These are phyloP conservation scores for Oreochromis mossambicus DNA, from an alignment of 2,797 vertebrate genomes.

Conservation along the genomic window DNA sequence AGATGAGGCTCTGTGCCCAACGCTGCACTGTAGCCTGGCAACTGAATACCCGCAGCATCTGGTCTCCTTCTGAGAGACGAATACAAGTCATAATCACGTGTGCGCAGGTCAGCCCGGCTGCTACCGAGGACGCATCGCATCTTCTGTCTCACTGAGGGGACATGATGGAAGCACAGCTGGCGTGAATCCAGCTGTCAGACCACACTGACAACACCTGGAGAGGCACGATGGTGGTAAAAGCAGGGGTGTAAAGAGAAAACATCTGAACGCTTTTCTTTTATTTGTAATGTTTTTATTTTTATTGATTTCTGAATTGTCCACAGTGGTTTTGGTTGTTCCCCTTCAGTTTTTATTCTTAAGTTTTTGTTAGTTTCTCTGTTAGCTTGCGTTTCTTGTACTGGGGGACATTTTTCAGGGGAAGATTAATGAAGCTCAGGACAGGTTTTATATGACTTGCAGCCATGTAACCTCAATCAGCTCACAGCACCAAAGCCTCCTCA, in stretches of 20 bases:
- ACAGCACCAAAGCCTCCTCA: neutral
- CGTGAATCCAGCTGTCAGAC: neutral
- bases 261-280: neutral
- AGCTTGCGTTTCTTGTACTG: neutral
- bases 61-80: slow-evolving; percentile 57
- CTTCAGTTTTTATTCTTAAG: neutral
- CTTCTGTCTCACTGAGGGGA: neutral
- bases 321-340: neutral
- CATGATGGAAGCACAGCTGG: neutral
- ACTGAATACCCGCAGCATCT: slow-evolving; percentile 70
- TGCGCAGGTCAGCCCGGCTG: neutral
- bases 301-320: neutral
- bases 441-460: neutral
- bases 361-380: neutral
- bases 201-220: neutral
- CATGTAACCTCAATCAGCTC: neutral
- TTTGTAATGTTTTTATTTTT: neutral
- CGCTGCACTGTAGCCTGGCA: slow-evolving; percentile 67
- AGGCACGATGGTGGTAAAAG: neutral
- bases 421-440: neutral
- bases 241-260: neutral
- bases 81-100: slow-evolving; percentile 63
- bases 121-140: neutral
- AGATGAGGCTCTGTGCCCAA: slow-evolving; percentile 18
- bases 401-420: neutral